These are phyloP conservation scores for Erythrocebus patas DNA, from an alignment of 2,113 vertebrate genomes.

Conservation along the genomic window DNA sequence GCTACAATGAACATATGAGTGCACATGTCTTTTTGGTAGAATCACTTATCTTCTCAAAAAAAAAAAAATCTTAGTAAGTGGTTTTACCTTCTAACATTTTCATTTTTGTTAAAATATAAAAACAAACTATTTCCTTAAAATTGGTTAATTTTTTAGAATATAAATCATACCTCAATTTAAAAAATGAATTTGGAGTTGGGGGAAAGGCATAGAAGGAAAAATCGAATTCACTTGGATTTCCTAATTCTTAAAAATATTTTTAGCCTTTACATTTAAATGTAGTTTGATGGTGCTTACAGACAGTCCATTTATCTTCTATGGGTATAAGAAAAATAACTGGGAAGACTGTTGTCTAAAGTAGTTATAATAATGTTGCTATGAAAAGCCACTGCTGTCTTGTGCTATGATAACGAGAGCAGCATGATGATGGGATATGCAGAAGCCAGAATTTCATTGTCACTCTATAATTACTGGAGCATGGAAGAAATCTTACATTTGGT, in stretches of 20 bases:
- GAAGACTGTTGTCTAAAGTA: neutral
- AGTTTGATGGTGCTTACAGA: neutral
- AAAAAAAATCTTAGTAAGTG: neutral
- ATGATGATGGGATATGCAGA: neutral
- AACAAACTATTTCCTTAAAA: neutral
- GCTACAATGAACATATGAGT: too few relatives aligned
- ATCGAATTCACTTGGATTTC: neutral
- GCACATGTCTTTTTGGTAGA: too few relatives aligned
- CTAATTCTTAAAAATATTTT: slow-evolving; percentile 17
- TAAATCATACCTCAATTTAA: neutral
- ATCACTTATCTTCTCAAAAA: too few relatives aligned
- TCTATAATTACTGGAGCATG: neutral
- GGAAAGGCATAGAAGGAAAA: neutral
- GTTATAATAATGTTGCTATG: neutral
- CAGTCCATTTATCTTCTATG: slow-evolving; percentile 2
- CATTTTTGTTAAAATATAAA: neutral
- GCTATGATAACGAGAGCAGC: neutral
- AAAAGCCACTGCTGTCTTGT: neutral
- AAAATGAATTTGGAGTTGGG: neutral
- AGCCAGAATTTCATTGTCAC: neutral
- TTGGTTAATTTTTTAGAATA: neutral
- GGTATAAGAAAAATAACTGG: neutral
- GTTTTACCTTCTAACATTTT: slow-evolving; percentile 18
- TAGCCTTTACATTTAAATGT: neutral
- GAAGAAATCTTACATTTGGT: neutral